These are phyloP conservation scores for Moxostoma hubbsi DNA, from an alignment of 2,797 vertebrate species.

Conservation along the genomic window DNA sequence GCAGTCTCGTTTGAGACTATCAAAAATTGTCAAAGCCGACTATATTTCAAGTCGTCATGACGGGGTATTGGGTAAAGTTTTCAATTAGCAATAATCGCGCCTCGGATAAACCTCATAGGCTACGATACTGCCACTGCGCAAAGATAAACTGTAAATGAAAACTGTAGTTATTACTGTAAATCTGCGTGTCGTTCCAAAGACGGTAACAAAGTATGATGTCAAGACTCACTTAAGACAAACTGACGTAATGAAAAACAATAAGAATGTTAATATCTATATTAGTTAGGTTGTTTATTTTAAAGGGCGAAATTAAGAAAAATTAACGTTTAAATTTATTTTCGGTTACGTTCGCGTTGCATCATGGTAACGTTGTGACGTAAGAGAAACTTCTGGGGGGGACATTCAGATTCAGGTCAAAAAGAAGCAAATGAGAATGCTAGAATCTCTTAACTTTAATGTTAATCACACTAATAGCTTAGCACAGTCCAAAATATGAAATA, in stretches of 20 bases:
- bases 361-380: background rate
- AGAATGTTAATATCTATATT: background rate
- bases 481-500: too few relatives aligned
- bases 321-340: background rate
- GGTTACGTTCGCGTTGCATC: background rate
- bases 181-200: background rate
- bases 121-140: constrained; percentile 15
- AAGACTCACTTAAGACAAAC: background rate
- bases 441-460: too few relatives aligned
- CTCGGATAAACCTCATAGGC: constrained; percentile 11
- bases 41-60: background rate
- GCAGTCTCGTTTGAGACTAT: background rate
- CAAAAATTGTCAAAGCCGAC: constrained; percentile 5
- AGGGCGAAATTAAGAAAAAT: background rate
- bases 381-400: background rate
- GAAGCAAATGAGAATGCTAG: too few relatives aligned
- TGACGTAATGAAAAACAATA: background rate
- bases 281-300: background rate
- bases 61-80: constrained; percentile 11
- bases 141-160: rapidly evolving
- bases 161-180: background rate
- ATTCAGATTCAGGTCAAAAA: too few relatives aligned
- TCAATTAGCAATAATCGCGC: constrained; percentile 14
- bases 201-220: background rate
- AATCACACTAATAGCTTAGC: too few relatives aligned